These are phyloP conservation scores for Aramus guarauna DNA, from an alignment of 2,113 vertebrate genomes.

Conservation along the genomic window DNA sequence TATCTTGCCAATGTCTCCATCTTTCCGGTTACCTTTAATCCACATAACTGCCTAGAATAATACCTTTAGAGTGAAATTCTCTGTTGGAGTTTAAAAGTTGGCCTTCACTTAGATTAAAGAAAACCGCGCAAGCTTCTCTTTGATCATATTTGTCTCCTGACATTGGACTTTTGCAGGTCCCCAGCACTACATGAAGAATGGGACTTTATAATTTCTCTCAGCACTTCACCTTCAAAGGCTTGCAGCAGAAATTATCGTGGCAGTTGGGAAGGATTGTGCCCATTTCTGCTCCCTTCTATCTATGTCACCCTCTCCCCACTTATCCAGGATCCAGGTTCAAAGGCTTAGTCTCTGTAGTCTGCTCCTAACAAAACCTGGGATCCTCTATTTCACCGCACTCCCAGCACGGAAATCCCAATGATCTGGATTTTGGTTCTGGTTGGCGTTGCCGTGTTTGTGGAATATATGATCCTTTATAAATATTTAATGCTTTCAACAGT, in stretches of 20 bases:
- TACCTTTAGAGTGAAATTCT: neutral
- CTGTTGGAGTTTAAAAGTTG: neutral
- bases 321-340: neutral
- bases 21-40: constrained; percentile 44
- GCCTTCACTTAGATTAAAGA: neutral
- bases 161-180: neutral
- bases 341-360: neutral
- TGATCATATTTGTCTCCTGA: neutral
- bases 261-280: neutral
- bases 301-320: neutral
- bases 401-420: neutral
- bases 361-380: neutral
- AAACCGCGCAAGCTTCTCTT: neutral
- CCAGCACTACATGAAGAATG: neutral
- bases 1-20: constrained; percentile 30
- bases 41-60: constrained; percentile 1
- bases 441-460: neutral
- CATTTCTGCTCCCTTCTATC: neutral
- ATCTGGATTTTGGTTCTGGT: neutral
- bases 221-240: neutral
- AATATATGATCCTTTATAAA: neutral
- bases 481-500: neutral
- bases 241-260: neutral
- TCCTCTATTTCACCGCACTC: neutral
- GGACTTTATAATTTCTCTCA: neutral